Conservation (phyloP, 2,797 vertebrate species). For the Meriones psammophilus region DNA sequence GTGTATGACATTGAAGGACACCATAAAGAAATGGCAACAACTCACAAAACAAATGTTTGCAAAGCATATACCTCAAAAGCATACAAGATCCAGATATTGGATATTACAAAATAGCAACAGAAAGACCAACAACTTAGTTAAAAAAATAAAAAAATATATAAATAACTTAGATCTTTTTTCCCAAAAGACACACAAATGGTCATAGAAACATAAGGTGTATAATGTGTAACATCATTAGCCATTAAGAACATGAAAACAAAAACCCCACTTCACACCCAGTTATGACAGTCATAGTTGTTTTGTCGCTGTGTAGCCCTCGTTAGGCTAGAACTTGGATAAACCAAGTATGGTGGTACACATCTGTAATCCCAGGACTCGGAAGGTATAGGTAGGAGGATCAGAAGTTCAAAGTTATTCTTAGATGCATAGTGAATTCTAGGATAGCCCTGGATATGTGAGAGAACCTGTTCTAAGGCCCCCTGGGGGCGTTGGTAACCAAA, state of each 20-base stretch:
- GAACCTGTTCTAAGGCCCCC: not conserved
- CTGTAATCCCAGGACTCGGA: not conserved
- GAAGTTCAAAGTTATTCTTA: not conserved
- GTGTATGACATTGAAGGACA: conserved; percentile 12
- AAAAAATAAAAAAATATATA: not conserved
- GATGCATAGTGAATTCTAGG: not conserved
- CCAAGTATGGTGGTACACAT: not conserved
- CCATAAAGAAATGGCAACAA: not conserved
- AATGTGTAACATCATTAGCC: not conserved
- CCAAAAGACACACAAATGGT: conserved; percentile 12
- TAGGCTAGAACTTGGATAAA: not conserved
- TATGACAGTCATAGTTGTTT: not conserved
- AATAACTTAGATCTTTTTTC: conserved; percentile 4
- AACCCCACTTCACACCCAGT: not conserved
- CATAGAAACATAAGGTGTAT: not conserved
- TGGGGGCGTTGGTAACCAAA: not conserved
- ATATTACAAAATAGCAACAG: not conserved
- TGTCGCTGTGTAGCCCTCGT: not conserved
- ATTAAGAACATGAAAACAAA: conserved; percentile 11
- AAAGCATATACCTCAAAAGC: conserved; percentile 3
- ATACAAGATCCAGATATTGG: not conserved
- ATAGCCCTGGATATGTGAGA: not conserved
- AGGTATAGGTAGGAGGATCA: not conserved
- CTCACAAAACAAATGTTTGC: not conserved
- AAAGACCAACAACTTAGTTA: not conserved